Evolutionary conservation across 2,113 vertebrate species (phyloP), one percentile per base, ranked within the genome.

Genomic region (Ochotona princeps): DNA sequence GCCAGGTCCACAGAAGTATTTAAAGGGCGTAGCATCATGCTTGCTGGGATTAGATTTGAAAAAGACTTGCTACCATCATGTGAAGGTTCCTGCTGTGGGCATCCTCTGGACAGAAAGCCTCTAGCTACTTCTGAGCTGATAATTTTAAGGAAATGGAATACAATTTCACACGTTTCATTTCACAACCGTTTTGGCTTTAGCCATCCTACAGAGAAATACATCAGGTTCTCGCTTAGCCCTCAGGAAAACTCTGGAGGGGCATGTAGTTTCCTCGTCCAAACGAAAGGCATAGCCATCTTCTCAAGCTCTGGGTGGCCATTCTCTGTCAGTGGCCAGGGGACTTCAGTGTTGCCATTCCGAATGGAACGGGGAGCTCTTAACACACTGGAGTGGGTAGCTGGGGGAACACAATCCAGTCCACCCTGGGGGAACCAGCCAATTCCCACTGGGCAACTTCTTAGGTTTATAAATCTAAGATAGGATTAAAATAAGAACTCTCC

Each of bases 401-500:
- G 51, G 66, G 38, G 83, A 83, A 95, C 72, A 72, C 47, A 92
- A 86, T 20, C 32, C 76, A 83, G 61, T 10, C 94, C 66, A 86
- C 25, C 73, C 2, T 7, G 49, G 12, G 4, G 66, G 25, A 25
- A 51, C 38, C 54, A 14, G 54, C 14, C 54, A 82, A 69, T 94
- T 51, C 57, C 30, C 57, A 86, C 30, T 23, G 20, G 54, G 44
- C 83, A 95, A 81, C 30, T 26, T 93, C 84, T 86, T 93, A 89
- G 74, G 67, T 14, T 95, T 32, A 83, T 87, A 89, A 95, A 95
- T 60, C 44, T 61, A 92, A 95, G 87, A 76, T n/a, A 94, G 63
- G 72, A 87, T 93, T 93, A 47, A 94, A 94, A 54, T 70, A 51
- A 92, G 81, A 93, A 93, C 82, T 83, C 28, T 26, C 9, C 74